A percentile compares a stretch with the other conserved stretches of the same genome.
These are phyloP conservation scores for Odocoileus virginianus DNA, from an alignment of 2,113 vertebrate species.

Conservation along the genomic window DNA sequence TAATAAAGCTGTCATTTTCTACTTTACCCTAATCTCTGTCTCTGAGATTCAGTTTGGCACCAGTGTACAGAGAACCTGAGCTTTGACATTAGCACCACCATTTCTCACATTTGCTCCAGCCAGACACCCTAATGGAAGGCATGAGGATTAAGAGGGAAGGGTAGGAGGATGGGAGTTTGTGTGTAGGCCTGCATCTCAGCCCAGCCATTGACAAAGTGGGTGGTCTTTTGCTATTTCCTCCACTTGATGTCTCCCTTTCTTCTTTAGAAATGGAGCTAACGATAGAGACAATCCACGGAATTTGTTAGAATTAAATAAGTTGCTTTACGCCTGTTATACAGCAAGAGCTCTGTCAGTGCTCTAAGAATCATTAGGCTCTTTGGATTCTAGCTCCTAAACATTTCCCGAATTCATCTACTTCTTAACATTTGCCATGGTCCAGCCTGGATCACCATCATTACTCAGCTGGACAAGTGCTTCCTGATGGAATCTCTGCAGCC, in stretches of 20 bases:
- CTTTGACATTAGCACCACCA: not conserved
- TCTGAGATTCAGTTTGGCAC: not conserved
- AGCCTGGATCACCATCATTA: not conserved
- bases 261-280: not conserved
- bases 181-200: not conserved
- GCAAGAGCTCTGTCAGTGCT: not conserved
- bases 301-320: not conserved
- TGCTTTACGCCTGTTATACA: not conserved
- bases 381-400: not conserved
- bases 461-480: not conserved
- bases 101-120: not conserved
- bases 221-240: not conserved
- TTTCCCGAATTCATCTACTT: not conserved
- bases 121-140: not conserved
- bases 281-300: not conserved
- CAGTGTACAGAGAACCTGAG: not conserved
- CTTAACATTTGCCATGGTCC: not conserved
- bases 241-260: not conserved
- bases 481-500: not conserved
- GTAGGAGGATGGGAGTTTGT: not conserved
- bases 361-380: not conserved
- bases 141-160: not conserved
- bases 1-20: not conserved
- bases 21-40: not conserved
- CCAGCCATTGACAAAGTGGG: not conserved